A percentile compares a stretch with the other conserved stretches of the same genome.
Evolutionary conservation across 1,140 invertebrate species (phyloP).

Genomic region (Odontomachus brunneus): DNA sequence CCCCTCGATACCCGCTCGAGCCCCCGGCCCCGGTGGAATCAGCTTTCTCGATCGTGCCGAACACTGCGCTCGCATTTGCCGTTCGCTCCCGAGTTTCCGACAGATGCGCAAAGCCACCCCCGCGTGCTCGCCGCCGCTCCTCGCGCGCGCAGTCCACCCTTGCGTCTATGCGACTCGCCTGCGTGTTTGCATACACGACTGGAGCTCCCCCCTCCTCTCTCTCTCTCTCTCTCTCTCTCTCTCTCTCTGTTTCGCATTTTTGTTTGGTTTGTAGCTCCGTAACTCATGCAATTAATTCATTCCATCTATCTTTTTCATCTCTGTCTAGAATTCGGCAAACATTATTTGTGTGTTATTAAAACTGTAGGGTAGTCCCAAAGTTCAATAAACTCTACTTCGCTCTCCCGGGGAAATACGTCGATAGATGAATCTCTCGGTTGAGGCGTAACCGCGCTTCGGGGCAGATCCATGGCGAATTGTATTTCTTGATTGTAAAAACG

Average conservation of each 20-base stretch:
- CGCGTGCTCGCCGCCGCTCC: too few relatives aligned
- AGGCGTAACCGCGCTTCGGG: not conserved
- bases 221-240: not conserved
- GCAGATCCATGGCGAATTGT: too few relatives aligned
- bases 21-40: constrained; percentile 68
- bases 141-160: not conserved
- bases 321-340: too few relatives aligned
- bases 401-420: not conserved
- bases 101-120: constrained; percentile 58
- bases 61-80: constrained; percentile 56
- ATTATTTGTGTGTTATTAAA: too few relatives aligned
- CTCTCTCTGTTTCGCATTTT: too few relatives aligned
- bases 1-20: constrained; percentile 68
- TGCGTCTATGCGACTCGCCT: constrained; percentile 39
- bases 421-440: constrained; percentile 6
- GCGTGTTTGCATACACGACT: constrained; percentile 40
- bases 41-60: constrained; percentile 72
- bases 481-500: too few relatives aligned
- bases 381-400: too few relatives aligned
- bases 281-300: too few relatives aligned
- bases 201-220: not conserved
- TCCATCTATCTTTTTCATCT: too few relatives aligned
- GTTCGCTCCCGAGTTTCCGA: constrained; percentile 64
- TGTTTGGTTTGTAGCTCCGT: too few relatives aligned
- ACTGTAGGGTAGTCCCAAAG: too few relatives aligned